Evolutionary conservation across 1,140 invertebrate species (phyloP).

Genomic region (Oncopodura yosiiana): DNA sequence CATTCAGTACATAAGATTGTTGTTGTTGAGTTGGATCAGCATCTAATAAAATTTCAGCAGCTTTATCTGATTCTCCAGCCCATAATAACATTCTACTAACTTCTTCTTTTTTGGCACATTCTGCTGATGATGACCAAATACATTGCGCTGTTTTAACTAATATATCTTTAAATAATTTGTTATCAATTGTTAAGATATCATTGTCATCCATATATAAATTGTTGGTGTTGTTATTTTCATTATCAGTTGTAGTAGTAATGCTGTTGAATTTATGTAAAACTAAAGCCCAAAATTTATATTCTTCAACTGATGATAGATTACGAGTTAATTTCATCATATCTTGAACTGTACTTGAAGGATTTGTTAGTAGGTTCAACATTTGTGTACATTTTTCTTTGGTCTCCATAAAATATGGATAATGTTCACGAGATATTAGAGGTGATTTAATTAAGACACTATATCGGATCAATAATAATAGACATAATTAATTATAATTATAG

Average conservation of each 20-base stretch:
- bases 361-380: background rate
- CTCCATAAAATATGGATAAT: slow-evolving; percentile 10
- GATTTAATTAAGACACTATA: background rate
- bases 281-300: slow-evolving; percentile 19
- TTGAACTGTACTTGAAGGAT: background rate
- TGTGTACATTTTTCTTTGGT: background rate
- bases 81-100: slow-evolving; percentile 25
- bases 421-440: background rate
- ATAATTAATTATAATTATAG: too few species aligned
- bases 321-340: background rate
- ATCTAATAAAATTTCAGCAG: slow-evolving; percentile 32
- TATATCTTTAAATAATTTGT: slow-evolving; percentile 25
- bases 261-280: slow-evolving; percentile 7
- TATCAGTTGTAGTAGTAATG: background rate
- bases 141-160: slow-evolving; percentile 29
- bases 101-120: slow-evolving; percentile 28
- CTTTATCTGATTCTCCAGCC: slow-evolving; percentile 26
- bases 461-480: too few species aligned
- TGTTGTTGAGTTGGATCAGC: slow-evolving; percentile 12
- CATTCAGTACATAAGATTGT: slow-evolving; percentile 25
- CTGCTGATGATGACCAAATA: slow-evolving; percentile 16
- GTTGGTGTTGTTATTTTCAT: background rate
- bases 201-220: background rate
- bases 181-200: slow-evolving; percentile 1
- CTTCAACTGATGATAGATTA: slow-evolving; percentile 5